phyloP scores from a whole-genome alignment of 2,888 invertebrate species.

The Teleiodes luculella region DNA sequence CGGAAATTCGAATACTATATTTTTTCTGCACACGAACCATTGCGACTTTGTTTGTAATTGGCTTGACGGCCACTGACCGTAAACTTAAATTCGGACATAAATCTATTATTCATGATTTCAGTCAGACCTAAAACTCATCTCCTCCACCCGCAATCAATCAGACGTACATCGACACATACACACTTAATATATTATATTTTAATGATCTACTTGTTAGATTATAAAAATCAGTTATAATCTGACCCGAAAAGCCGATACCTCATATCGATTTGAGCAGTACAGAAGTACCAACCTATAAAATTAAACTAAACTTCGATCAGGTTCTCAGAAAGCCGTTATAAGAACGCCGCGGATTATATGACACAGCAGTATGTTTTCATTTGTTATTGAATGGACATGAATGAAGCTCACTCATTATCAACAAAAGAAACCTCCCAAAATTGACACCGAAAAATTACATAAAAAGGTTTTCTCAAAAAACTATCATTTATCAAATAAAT shows the following conservation, averaged over 20 bases:
- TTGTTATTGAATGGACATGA: conserved; percentile 54
- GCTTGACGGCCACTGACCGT: conserved; percentile 65
- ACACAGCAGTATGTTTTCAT: conserved; percentile 50
- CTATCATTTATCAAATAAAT: conserved; percentile 75
- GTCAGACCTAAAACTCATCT: background rate
- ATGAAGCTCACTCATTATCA: conserved; percentile 44
- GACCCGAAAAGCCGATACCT: conserved; percentile 39
- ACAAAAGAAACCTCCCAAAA: conserved; percentile 51
- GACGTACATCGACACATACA: conserved; percentile 29
- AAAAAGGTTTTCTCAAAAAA: conserved; percentile 49
- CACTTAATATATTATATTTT: background rate
- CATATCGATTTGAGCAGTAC: conserved; percentile 49
- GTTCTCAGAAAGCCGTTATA: conserved; percentile 51
- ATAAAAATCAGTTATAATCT: conserved; percentile 30
- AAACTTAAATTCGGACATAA: conserved; percentile 48
- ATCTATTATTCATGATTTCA: conserved; percentile 51
- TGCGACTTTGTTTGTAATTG: conserved; percentile 74
- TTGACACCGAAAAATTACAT: conserved; percentile 63
- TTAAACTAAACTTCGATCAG: conserved; percentile 44
- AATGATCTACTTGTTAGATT: background rate
- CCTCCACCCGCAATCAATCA: conserved; percentile 15
- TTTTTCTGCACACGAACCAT: conserved; percentile 72
- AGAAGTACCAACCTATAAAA: conserved; percentile 21
- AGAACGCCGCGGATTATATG: conserved; percentile 49
- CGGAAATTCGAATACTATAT: conserved; percentile 75